These are phyloP conservation scores for Eulacestoma nigropectus DNA, from an alignment of 2,113 vertebrate species.

Conservation along the genomic window DNA sequence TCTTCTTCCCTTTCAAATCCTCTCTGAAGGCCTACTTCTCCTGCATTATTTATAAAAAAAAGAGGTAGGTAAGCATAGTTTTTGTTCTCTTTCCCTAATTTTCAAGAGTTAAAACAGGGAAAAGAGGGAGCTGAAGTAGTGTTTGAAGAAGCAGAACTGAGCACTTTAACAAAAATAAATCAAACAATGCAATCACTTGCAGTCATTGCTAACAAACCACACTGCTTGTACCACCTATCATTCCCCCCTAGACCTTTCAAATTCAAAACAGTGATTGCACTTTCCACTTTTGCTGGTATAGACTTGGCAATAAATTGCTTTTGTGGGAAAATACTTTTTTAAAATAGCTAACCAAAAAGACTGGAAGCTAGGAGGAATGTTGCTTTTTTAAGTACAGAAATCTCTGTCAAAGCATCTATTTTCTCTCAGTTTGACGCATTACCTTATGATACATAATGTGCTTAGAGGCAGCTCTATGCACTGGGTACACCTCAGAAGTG, in stretches of 20 bases:
- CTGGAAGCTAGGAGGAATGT: not conserved
- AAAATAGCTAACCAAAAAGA: not conserved
- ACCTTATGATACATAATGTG: not conserved
- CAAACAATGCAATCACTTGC: not conserved
- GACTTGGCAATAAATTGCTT: not conserved
- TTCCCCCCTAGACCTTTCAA: not conserved
- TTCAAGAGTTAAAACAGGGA: not conserved
- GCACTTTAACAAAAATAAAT: not conserved
- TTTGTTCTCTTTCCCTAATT: not conserved
- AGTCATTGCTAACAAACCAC: not conserved
- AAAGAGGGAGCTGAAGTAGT: not conserved
- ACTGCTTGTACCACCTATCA: not conserved
- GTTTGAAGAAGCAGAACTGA: not conserved
- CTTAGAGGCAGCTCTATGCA: not conserved
- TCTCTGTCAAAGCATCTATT: conserved; percentile 15
- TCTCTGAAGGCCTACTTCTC: not conserved
- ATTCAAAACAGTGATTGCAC: not conserved
- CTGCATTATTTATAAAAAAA: not conserved
- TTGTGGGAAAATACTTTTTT: not conserved
- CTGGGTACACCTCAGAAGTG: not conserved
- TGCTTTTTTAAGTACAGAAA: not conserved
- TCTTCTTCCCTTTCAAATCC: not conserved
- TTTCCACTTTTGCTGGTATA: not conserved
- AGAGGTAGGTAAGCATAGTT: not conserved
- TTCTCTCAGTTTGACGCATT: not conserved